A percentile compares a stretch with the other conserved stretches of the same genome.
Evolutionary conservation across 2,797 vertebrate species (phyloP).

Genomic region (Cynopterus sphinx): DNA sequence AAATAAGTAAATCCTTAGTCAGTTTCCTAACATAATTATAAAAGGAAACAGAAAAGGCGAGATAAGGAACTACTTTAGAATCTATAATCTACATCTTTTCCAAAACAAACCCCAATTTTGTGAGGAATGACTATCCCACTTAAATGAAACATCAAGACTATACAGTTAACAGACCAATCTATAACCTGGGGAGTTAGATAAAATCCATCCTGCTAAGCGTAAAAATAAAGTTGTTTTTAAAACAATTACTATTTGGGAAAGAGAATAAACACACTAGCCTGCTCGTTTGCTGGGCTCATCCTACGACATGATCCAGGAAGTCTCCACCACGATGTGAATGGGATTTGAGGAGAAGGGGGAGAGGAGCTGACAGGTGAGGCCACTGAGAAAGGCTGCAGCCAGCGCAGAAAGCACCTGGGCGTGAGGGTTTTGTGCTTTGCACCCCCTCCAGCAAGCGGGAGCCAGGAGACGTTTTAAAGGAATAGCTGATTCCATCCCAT

Average conservation of each 20-base stretch:
- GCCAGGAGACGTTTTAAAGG: background rate
- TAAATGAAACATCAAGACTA: conserved; percentile 59
- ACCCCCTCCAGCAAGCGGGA: background rate
- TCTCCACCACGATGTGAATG: background rate
- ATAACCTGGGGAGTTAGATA: conserved; percentile 63
- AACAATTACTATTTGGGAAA: conserved; percentile 61
- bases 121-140: conserved; percentile 44
- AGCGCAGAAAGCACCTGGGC: background rate
- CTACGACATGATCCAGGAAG: background rate
- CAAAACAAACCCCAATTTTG: conserved; percentile 64
- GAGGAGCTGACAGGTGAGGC: accelerated
- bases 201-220: conserved; percentile 50
- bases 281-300: conserved; percentile 38
- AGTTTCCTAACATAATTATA: conserved; percentile 56
- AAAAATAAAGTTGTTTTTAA: conserved; percentile 58
- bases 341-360: accelerated
- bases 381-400: background rate
- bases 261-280: conserved; percentile 38
- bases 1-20: conserved; percentile 48
- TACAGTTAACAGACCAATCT: conserved; percentile 42
- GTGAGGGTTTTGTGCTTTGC: background rate
- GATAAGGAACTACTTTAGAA: conserved; percentile 64
- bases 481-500: conserved; percentile 15
- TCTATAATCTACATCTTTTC: conserved; percentile 59
- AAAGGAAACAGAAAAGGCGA: conserved; percentile 51